phyloP scores from a whole-genome alignment of 2,888 invertebrate genomes.

The Pseudococcus viburni region DNA sequence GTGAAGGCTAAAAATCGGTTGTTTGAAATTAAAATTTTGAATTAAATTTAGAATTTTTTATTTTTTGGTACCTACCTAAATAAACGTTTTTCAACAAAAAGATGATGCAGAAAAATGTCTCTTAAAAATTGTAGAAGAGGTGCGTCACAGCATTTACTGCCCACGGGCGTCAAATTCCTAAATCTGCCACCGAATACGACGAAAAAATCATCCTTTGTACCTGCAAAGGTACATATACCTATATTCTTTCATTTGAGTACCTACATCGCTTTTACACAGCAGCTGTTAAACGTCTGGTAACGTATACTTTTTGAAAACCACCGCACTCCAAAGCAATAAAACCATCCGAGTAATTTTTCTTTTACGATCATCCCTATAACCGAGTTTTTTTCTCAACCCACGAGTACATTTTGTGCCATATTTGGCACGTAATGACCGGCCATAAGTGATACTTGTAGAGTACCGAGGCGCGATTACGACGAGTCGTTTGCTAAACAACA shows the following conservation, averaged over 20 bases:
- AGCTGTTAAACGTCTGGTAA: neutral
- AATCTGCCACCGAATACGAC: too few species aligned
- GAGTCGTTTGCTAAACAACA: neutral
- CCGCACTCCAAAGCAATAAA: neutral
- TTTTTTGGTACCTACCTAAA: too few species aligned
- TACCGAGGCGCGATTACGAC: neutral
- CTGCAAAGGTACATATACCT: too few species aligned
- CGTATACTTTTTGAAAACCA: neutral
- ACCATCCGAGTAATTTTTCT: slow-evolving; percentile 13
- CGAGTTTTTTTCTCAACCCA: neutral
- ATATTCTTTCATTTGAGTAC: neutral
- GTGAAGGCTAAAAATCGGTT: too few species aligned
- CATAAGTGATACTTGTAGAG: slow-evolving; percentile 12
- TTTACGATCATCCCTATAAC: neutral
- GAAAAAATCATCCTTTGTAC: neutral
- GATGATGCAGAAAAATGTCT: too few species aligned
- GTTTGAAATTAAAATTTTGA: too few species aligned
- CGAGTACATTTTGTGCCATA: neutral
- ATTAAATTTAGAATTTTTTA: too few species aligned
- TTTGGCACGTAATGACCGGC: slow-evolving; percentile 7
- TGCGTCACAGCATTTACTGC: too few species aligned
- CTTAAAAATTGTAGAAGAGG: too few species aligned
- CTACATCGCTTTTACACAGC: neutral
- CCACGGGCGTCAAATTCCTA: too few species aligned
- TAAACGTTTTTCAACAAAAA: too few species aligned